These are phyloP conservation scores for Acleris literana DNA, from an alignment of 2,888 invertebrate genomes.

Conservation along the genomic window DNA sequence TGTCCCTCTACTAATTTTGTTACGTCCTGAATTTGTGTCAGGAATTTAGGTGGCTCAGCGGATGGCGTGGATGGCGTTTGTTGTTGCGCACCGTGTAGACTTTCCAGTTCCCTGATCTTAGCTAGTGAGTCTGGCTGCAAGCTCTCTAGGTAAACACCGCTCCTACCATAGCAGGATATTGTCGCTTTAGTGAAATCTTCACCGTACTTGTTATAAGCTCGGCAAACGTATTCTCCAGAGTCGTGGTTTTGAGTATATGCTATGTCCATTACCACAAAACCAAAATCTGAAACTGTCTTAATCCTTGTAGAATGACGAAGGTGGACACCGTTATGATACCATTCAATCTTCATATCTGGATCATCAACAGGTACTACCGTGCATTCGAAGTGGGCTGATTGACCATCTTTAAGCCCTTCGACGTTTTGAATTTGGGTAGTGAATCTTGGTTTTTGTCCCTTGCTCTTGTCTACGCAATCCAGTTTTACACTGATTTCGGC, in stretches of 20 bases:
- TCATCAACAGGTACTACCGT: constrained; percentile 97
- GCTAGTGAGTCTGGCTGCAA: constrained; percentile 96
- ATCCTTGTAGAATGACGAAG: constrained; percentile 94
- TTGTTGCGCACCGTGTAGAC: constrained; percentile 86
- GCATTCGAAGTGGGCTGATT: constrained; percentile 97
- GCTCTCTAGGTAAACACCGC: constrained; percentile 94
- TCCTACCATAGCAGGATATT: constrained; percentile 91
- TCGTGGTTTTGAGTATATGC: constrained; percentile 97
- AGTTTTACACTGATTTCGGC: constrained; percentile 93
- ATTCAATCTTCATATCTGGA: constrained; percentile 96
- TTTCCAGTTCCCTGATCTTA: constrained; percentile 93
- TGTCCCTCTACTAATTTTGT: constrained; percentile 96
- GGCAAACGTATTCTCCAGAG: constrained; percentile 96
- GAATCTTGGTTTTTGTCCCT: constrained; percentile 94
- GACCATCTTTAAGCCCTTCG: constrained; percentile 94
- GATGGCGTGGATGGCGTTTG: constrained; percentile 86
- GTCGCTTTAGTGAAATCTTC: constrained; percentile 94
- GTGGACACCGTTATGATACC: constrained; percentile 97
- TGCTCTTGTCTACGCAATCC: constrained; percentile 92
- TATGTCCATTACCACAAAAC: constrained; percentile 96
- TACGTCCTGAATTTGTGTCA: constrained; percentile 93
- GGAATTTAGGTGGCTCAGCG: constrained; percentile 93
- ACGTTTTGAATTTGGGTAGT: constrained; percentile 94
- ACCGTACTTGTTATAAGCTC: constrained; percentile 95
- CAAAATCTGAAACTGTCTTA: constrained; percentile 97